Percentiles rank a stretch among this genome's conserved stretches.
These are phyloP conservation scores for Allygus modestus DNA, from an alignment of 2,888 invertebrate genomes.

Conservation along the genomic window DNA sequence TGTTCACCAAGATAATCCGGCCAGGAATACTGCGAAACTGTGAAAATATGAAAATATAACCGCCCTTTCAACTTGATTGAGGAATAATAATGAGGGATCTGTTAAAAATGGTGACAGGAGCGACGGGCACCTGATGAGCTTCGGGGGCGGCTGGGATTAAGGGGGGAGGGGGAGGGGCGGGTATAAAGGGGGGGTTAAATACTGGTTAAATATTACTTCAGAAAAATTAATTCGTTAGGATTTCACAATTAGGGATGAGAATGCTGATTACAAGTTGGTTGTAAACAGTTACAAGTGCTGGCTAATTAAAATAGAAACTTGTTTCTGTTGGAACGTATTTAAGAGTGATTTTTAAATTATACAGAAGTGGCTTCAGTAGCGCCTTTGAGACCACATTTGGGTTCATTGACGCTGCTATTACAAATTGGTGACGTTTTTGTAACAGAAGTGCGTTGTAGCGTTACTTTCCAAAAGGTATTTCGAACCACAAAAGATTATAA, in stretches of 20 bases:
- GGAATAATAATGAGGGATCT: conserved; percentile 15
- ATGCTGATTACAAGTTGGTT: neutral
- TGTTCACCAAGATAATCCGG: conserved; percentile 13
- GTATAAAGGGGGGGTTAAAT: neutral
- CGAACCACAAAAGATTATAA: no score
- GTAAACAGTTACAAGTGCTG: no score
- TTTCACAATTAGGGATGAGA: neutral
- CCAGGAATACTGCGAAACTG: neutral
- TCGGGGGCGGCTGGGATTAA: neutral
- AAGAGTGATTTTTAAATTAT: no score
- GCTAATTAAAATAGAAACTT: no score
- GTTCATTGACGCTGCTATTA: no score
- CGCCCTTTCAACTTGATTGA: conserved; percentile 28
- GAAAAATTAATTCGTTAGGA: neutral
- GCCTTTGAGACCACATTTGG: no score
- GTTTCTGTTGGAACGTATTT: no score
- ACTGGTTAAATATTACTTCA: neutral
- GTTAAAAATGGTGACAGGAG: conserved; percentile 17
- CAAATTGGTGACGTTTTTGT: no score
- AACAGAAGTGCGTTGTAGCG: no score
- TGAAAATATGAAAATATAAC: neutral
- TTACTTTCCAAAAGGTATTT: no score
- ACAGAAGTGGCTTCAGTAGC: no score
- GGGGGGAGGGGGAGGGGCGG: neutral
- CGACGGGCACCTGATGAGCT: neutral